A percentile compares a stretch with the other conserved stretches of the same genome.
These are phyloP conservation scores for Hydrophis major DNA, from an alignment of 2,797 vertebrate species.

Conservation along the genomic window DNA sequence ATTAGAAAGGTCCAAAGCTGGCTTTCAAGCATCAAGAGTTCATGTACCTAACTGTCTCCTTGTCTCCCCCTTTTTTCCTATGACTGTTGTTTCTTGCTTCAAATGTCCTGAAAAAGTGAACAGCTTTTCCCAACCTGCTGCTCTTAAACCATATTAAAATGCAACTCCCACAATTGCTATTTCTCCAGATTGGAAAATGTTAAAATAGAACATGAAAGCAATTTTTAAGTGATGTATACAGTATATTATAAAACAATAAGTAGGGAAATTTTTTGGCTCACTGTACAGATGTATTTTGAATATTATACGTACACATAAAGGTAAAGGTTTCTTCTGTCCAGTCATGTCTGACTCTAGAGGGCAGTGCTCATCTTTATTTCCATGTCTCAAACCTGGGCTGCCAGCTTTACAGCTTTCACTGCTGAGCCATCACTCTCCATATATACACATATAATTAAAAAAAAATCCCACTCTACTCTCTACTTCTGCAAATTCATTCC, in stretches of 20 bases:
- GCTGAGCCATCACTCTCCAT: background rate
- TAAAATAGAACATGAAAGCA: background rate
- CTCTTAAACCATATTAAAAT: background rate
- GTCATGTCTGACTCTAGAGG: background rate
- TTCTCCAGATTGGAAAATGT: background rate
- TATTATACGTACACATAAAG: no score
- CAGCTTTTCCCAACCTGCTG: background rate
- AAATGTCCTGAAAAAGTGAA: background rate
- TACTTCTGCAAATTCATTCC: background rate
- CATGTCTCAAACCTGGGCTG: background rate
- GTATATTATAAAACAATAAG: background rate
- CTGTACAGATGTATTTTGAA: no score
- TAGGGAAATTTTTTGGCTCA: background rate
- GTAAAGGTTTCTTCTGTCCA: no score
- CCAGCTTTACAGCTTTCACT: no score
- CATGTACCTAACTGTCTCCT: background rate
- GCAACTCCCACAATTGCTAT: background rate
- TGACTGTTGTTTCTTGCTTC: background rate
- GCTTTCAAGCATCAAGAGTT: background rate
- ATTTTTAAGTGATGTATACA: background rate
- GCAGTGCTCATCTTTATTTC: background rate
- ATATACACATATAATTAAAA: background rate
- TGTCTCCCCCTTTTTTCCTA: background rate
- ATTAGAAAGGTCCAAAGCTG: background rate
- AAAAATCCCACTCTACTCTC: background rate